phyloP scores from a whole-genome alignment of 2,797 vertebrate species.

The Gymnoscopelus braueri region DNA sequence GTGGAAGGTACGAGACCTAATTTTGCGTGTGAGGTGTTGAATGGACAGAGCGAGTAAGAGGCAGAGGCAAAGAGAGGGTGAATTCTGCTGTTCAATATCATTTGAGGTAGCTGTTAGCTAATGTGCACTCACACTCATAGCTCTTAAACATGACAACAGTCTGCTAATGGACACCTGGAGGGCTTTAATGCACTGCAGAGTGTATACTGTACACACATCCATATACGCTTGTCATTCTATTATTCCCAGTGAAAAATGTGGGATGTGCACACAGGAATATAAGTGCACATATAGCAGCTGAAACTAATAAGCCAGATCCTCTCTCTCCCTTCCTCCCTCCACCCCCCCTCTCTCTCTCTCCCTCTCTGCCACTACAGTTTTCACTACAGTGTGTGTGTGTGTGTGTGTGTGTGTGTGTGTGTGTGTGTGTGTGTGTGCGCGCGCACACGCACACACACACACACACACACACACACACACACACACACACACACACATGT shows the following conservation, averaged over 20 bases:
- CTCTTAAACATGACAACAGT: conserved; percentile 60
- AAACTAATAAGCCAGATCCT: conserved; percentile 1
- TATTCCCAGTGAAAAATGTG: conserved; percentile 3
- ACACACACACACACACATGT: background rate
- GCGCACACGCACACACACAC: conserved; percentile 10
- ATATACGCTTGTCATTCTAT: conserved; percentile 5
- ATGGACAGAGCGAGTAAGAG: conserved; percentile 41
- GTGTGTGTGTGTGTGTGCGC: too few relatives aligned
- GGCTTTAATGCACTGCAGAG: conserved; percentile 61
- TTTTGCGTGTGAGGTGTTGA: background rate
- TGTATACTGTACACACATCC: background rate
- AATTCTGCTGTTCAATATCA: conserved; percentile 59
- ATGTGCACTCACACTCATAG: conserved; percentile 62
- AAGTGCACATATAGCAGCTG: conserved; percentile 9
- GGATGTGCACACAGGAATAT: background rate
- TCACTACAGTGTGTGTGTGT: too few relatives aligned
- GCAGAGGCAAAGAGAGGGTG: conserved; percentile 55
- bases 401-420: too few relatives aligned
- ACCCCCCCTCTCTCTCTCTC: conserved; percentile 1
- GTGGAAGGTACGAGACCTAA: background rate
- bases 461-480: conserved; percentile 5
- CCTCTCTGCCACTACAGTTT: background rate
- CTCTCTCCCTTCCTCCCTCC: background rate
- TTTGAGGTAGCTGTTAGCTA: conserved; percentile 63
- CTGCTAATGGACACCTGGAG: conserved; percentile 69